A percentile compares a stretch with the other conserved stretches of the same genome.
Conservation (phyloP, 1,140 invertebrate genomes). For the Drosophila nikananu region DNA sequence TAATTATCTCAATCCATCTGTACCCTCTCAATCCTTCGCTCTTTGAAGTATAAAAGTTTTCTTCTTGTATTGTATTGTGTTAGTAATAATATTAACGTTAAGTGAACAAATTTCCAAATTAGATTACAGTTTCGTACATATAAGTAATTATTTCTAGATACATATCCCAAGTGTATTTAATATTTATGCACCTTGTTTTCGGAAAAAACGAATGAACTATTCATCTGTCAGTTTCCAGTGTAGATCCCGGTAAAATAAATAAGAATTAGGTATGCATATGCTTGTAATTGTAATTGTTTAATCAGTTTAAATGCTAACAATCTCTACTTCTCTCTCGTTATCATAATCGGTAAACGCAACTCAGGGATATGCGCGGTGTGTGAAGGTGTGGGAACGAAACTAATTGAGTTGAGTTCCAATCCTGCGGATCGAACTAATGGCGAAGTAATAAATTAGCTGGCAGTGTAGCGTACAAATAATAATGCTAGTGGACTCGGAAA, state of each 20-base stretch:
- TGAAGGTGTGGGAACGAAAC: constrained; percentile 13
- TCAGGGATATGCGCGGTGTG: constrained; percentile 23
- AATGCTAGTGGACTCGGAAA: constrained; percentile 23
- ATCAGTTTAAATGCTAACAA: constrained; percentile 79
- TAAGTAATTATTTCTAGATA: constrained; percentile 35
- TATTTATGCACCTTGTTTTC: constrained; percentile 58
- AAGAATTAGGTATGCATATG: constrained; percentile 33
- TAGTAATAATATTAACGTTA: constrained; percentile 56
- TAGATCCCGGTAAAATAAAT: constrained; percentile 21
- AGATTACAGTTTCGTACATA: constrained; percentile 53
- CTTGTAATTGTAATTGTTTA: constrained; percentile 48
- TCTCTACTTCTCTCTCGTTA: constrained; percentile 83
- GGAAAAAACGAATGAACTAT: constrained; percentile 48
- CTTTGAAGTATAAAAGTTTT: constrained; percentile 64
- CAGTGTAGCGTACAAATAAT: constrained; percentile 68
- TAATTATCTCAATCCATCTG: constrained; percentile 29
- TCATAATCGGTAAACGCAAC: constrained; percentile 40
- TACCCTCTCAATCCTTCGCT: constrained; percentile 43
- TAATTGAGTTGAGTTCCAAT: constrained; percentile 1
- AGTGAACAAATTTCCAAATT: constrained; percentile 59
- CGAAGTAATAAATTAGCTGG: constrained; percentile 52
- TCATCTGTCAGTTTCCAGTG: constrained; percentile 31
- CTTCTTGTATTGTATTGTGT: constrained; percentile 28
- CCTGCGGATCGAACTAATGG: constrained; percentile 6
- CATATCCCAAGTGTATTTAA: constrained; percentile 19